A percentile compares a stretch with the other conserved stretches of the same genome.
These are phyloP conservation scores for Rhinatrema bivittatum DNA, from an alignment of 2,797 vertebrate species.

Conservation along the genomic window DNA sequence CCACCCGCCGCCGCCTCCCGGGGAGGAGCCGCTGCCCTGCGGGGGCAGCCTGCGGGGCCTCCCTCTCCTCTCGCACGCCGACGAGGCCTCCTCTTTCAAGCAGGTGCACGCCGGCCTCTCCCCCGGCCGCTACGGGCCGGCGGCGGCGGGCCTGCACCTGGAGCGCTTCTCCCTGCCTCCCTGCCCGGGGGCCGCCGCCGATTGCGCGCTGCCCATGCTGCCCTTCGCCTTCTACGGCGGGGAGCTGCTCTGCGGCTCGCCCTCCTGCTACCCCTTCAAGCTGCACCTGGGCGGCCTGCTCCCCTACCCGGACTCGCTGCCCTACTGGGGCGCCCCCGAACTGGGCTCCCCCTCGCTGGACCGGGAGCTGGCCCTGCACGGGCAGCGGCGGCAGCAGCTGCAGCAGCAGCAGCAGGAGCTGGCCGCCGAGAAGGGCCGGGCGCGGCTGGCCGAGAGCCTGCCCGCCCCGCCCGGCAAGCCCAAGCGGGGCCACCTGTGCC, in stretches of 20 bases:
- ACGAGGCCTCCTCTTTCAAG: conserved; percentile 85
- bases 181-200: conserved; percentile 76
- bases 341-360: conserved; percentile 80
- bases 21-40: conserved; percentile 56
- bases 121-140: conserved; percentile 62
- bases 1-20: conserved; percentile 53
- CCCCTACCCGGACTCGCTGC: conserved; percentile 84
- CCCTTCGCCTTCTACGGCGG: conserved; percentile 90
- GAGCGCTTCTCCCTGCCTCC: conserved; percentile 79
- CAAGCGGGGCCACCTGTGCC: conserved; percentile 90
- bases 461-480: conserved; percentile 69
- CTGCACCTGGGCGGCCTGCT: conserved; percentile 87
- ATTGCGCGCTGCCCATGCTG: conserved; percentile 82
- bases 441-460: conserved; percentile 44
- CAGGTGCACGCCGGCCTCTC: conserved; percentile 74
- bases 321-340: conserved; percentile 79
- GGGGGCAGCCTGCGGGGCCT: conserved; percentile 66
- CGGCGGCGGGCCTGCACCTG: conserved; percentile 62
- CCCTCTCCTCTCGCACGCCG: conserved; percentile 71
- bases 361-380: conserved; percentile 88
- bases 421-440: conserved; percentile 77
- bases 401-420: conserved; percentile 92
- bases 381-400: too few species aligned
- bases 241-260: conserved; percentile 83
- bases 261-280: conserved; percentile 87